Evolutionary conservation across 2,888 invertebrate species (phyloP), one percentile per base, ranked within the genome.

Genomic region (Nymphalis urticae): DNA sequence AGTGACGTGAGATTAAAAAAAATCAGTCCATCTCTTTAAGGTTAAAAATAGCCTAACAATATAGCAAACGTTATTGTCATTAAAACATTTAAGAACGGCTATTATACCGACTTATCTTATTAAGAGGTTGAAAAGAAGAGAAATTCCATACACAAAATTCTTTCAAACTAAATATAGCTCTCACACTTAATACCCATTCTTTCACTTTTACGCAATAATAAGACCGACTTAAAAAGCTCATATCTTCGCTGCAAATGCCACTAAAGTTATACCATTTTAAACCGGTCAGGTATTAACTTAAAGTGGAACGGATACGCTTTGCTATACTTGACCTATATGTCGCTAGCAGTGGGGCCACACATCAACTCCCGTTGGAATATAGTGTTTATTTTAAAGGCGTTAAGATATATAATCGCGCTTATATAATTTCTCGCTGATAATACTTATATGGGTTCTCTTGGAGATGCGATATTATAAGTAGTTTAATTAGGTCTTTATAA

Each of bases 201-300:
- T 69, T 62, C 47, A 64, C 56, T 67, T 32, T 47, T 59, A 68
- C 63, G 53, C 27, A 62, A 68, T 65, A 68, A 68, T 56, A 62
- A 36, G 58, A 53, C 59, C 69, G 62, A 65, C 50, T 67, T 62
- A 50, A 67, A 69, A 69, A 65, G 64, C 67, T 64, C 62, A 64
- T 62, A 62, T 69, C 72, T 62, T 47, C 53, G 56, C 64, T 64
- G 69, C 56, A 64, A 69, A 65, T 58, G 64, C 50, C 59, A 62
- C 64, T 67, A 65, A 67, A 67, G 64, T 69, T 67, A 69, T 69
- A 54, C 69, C 64, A 72, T 72, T 72, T 72, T 69, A 65, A 69
- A 69, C 64, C 67, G 69, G 72, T 62, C 72, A 72, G 72, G 67
- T 72, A 71, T 62, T 72, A 65, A 66, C 61, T 64, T 62, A 60